Evolutionary conservation across 2,113 vertebrate species (phyloP).

Genomic region (Jacana jacana): DNA sequence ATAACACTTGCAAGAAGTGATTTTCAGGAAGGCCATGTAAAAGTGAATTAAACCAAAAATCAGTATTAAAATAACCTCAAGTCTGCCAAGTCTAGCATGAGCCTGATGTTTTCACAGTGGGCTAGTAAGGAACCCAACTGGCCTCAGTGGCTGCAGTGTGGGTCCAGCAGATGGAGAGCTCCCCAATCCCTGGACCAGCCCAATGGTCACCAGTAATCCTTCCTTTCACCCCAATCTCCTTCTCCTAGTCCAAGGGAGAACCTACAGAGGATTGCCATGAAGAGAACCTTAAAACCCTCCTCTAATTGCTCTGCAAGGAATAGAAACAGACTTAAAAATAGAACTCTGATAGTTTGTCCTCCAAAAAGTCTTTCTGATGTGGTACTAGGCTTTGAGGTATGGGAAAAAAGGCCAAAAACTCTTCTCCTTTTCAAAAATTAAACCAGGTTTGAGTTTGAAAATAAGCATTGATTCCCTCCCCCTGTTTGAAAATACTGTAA

Average conservation of each 20-base stretch:
- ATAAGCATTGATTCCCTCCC: neutral
- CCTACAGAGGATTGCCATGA: neutral
- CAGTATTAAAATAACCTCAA: neutral
- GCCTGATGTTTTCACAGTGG: neutral
- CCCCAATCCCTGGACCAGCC: neutral
- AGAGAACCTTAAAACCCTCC: neutral
- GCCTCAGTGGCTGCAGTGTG: fast-evolving
- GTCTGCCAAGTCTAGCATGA: neutral
- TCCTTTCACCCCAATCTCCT: neutral
- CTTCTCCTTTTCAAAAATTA: neutral
- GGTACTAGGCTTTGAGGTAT: neutral
- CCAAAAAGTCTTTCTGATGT: neutral
- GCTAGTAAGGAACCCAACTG: fast-evolving
- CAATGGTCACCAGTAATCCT: neutral
- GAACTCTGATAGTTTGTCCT: neutral
- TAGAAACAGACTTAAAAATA: neutral
- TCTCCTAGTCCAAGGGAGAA: neutral
- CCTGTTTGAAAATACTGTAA: neutral
- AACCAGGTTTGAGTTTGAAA: neutral
- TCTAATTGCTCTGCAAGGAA: neutral
- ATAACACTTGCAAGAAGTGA: neutral
- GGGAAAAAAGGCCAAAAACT: neutral
- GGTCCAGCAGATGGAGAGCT: neutral
- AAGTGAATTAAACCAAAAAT: neutral
- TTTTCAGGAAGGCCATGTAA: neutral